phyloP scores from a whole-genome alignment of 2,888 invertebrate species.

The Phoenoteleia sp. region DNA sequence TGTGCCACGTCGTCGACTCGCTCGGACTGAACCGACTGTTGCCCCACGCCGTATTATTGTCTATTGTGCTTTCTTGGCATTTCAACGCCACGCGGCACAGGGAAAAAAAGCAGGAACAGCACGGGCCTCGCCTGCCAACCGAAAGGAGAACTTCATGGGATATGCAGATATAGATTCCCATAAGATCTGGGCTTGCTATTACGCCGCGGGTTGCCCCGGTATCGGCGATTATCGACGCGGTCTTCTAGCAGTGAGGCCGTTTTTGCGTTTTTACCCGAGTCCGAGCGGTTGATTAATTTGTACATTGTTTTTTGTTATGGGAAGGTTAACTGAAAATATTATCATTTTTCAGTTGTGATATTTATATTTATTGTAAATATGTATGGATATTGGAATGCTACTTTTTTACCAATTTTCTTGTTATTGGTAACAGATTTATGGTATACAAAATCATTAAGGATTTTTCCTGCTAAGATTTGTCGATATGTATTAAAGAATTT shows the following conservation, averaged over 20 bases:
- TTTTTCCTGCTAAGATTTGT: too few relatives aligned
- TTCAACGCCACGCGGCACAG: constrained; percentile 49
- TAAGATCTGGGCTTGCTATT: constrained; percentile 48
- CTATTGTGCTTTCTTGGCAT: constrained; percentile 72
- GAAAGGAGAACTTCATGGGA: constrained; percentile 51
- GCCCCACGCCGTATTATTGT: constrained; percentile 57
- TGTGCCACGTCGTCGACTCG: constrained; percentile 71
- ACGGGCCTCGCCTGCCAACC: constrained; percentile 66
- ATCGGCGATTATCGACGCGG: constrained; percentile 55
- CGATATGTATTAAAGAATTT: too few relatives aligned
- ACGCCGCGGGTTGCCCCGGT: constrained; percentile 52
- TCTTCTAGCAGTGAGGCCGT: background rate
- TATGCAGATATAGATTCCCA: constrained; percentile 70
- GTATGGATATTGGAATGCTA: too few relatives aligned
- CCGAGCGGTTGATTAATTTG: constrained; percentile 48
- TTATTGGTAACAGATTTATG: too few relatives aligned
- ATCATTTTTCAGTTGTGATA: too few relatives aligned
- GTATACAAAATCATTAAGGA: too few relatives aligned
- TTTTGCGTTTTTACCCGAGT: background rate
- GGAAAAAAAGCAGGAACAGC: constrained; percentile 34
- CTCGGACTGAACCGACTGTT: constrained; percentile 28
- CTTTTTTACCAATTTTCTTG: too few relatives aligned
- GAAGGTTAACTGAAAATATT: background rate
- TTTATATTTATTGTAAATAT: too few relatives aligned
- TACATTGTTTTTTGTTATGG: constrained; percentile 50